Evolutionary conservation across 2,797 vertebrate genomes (phyloP), one percentile per base, ranked within the genome.

Genomic region (Melanotaenia pygmaea): DNA sequence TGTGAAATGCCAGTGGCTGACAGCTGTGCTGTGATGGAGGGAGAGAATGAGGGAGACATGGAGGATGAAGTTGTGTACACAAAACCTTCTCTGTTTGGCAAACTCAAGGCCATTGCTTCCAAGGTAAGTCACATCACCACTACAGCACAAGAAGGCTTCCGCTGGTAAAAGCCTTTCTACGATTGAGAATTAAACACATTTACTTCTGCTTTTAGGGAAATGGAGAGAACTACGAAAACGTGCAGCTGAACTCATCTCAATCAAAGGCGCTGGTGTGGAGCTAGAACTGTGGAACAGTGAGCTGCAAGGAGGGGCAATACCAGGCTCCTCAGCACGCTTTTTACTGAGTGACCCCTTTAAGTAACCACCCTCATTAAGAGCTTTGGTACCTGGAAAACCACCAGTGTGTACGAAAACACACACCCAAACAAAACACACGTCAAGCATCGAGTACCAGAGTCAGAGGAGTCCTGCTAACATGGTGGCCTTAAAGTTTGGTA

Each of bases 1-100:
- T 97, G 97, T 14, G 97, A 98, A 74, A 94, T 99, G 80, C 98
- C 97, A 47, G 97, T 94, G 74, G 95, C 97, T 58, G 97, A 99
- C 94, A 99, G 98, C 90, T 99, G 98, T 78, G 98, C 98, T 62
- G 96, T 99, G 86, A 98, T 99, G 97, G 98, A 99, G 91, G 98
- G 97, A 43, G 98, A 98, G 86, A 97, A 97, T 34, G 94, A 94
- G 32, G 94, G 91, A 30, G 94, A 94, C 77, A 83, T 93, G 84
- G 97, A 99, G 74, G 98, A 99, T 58, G 97, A 98, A 73, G 91
- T 98, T 38, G 95, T 99, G 18, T 98, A 97, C 94, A 95, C 96
- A 72, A 97, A 98, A 80, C 95, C 97, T 34, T 97, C 97, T 32
- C 86, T 99, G 28, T 89, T 99, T 53, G 92, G 95, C 74, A 99